Evolutionary conservation across 2,797 vertebrate genomes (phyloP).

Genomic region (Loriculus beryllinus): DNA sequence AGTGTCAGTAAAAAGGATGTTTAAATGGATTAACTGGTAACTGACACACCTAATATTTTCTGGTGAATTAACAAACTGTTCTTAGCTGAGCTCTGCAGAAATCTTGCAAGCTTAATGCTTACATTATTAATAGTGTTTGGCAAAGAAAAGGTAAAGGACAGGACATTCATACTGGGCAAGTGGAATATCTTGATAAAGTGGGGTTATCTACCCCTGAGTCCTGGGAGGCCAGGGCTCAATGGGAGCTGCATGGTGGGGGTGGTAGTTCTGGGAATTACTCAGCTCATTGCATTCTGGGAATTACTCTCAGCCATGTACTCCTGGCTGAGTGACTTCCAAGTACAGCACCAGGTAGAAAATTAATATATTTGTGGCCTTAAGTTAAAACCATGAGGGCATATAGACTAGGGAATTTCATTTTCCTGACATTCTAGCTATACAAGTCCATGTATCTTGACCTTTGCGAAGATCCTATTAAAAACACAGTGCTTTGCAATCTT

Average conservation of each 20-base stretch:
- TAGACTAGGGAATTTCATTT: neutral
- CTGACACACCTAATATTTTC: constrained; percentile 35
- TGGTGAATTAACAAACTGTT: constrained; percentile 23
- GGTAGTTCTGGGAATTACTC: neutral
- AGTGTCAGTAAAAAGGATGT: constrained; percentile 19
- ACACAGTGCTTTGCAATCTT: neutral
- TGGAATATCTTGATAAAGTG: neutral
- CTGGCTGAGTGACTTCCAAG: neutral
- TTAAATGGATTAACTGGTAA: constrained; percentile 44
- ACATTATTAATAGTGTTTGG: constrained; percentile 11
- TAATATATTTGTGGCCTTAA: neutral
- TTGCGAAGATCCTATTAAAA: neutral
- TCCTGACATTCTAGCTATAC: neutral
- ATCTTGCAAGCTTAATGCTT: neutral
- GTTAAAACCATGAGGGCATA: neutral
- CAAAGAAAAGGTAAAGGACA: neutral
- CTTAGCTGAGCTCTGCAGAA: constrained; percentile 5
- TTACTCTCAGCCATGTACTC: neutral
- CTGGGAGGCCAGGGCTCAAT: neutral
- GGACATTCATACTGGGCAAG: neutral
- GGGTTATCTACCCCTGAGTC: neutral
- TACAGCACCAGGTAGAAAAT: neutral
- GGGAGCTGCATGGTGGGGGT: neutral
- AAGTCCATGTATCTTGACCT: neutral
- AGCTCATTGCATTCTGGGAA: too few species aligned